Evolutionary conservation across 2,888 invertebrate species (phyloP), one percentile per base, ranked within the genome.

Genomic region (Elmis aenea): DNA sequence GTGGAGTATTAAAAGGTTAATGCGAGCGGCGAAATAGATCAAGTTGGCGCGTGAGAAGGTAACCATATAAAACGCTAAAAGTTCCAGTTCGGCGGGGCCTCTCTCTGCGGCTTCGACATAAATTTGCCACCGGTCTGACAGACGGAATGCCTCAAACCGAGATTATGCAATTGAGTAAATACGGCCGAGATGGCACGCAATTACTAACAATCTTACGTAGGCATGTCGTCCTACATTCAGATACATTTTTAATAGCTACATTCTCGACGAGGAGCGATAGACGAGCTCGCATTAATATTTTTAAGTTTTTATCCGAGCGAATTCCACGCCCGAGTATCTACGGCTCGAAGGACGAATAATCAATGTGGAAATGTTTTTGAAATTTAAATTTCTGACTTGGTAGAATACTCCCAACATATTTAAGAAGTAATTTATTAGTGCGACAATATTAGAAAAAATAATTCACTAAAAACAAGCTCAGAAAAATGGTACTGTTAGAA

Each of bases 51-150:
- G 26, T 38, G 38, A 38, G 42, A 42, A 32, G 33, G 11, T 21
- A 31, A 31, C 22, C 30, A 38, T 42, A 42, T 42, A 38, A 42
- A 42, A 42, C 32, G 33, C 26, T 28, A n/a, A n/a, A n/a, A n/a
- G n/a, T n/a, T n/a, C n/a, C n/a, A n/a, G n/a, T n/a, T n/a, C n/a
- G n/a, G n/a, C n/a, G n/a, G n/a, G n/a, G n/a, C n/a, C n/a, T n/a
- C n/a, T n/a, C n/a, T n/a, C n/a, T n/a, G 25, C 33, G 37, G 33
- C 30, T 34, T 42, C 54, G 46, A 51, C 53, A 52, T 55, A 55
- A 55, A 55, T 53, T 53, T 52, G 55, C 55, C 51, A 55, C 50
- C 44, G 51, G 48, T 42, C 42, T 53, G 53, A 52, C 55, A 51
- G 45, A 51, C 45, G 55, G 55, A 55, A 55, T 55, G 53, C 47